Base-by-base conservation (phyloP, 2,113 vertebrate genomes). In the Bothrops jararaca region DNA sequence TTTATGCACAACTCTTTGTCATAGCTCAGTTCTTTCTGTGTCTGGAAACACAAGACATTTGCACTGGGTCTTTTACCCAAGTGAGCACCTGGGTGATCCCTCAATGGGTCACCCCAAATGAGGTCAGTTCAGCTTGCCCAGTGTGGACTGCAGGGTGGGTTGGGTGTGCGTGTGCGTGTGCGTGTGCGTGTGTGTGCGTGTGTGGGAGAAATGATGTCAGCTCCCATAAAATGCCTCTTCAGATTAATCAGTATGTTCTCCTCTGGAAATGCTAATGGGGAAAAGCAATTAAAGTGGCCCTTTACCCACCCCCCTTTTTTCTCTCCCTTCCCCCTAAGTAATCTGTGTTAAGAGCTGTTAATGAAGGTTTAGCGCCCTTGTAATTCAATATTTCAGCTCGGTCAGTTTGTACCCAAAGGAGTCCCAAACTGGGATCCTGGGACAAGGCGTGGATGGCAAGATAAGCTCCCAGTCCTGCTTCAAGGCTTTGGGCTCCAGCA, bases 281-380 rank as follows among this genome's bases (percentile, higher is more conserved):
- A 95, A 97, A 98, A 97, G 97, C 97, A 98, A 98, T 98, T 98
- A 97, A 98, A 97, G 96, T 96, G 96, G 96, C 96, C 97, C 97
- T 96, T 6, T 74, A 95, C 97, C 13, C 23, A 9, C 3, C 88
- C 74, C 7, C 3, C 4, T 74, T 29, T 54, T 96, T 97, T 6
- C 12, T 12, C 97, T 4, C 1, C 15, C 24, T 39, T 48, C 97
- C 96, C 97, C 96, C 97, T 97, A 98, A 98, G 97, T 97, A 97
- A 97, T 98, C 97, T 97, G 93, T 96, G 97, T 97, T 97, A 97
- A 97, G 97, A 97, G 97, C 97, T 97, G 97, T 97, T 98, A 98
- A 98, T 98, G 97, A 98, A 98, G 92, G 97, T 98, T 98, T 97
- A 96, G 97, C 95, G 97, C 97, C 96, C 87, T 96, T 97, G 97